Conservation (phyloP, 2,888 invertebrate genomes). For the Isotomurus palustris region DNA sequence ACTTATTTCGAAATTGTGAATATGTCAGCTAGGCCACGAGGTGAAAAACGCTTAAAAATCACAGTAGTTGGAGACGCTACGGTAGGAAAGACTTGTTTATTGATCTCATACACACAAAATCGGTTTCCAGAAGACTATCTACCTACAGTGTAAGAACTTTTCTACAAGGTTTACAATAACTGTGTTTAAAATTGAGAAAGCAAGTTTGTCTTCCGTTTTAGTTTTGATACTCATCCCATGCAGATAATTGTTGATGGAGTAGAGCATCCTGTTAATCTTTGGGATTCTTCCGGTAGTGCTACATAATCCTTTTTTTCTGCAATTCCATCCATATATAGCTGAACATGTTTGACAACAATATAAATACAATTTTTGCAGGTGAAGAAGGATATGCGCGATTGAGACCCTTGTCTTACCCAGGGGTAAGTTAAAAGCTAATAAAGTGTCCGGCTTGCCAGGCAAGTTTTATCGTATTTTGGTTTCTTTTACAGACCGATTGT, state of each 20-base stretch:
- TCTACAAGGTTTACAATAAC: not conserved
- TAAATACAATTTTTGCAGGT: too few species aligned
- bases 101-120: constrained; percentile 78
- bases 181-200: too few species aligned
- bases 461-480: not conserved
- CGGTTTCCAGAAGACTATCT: constrained; percentile 82
- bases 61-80: constrained; percentile 86
- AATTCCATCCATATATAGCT: too few species aligned
- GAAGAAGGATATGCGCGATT: constrained; percentile 87
- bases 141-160: constrained; percentile 69
- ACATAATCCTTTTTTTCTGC: too few species aligned
- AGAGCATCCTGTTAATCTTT: constrained; percentile 73
- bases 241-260: constrained; percentile 69
- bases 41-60: constrained; percentile 62
- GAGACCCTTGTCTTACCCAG: constrained; percentile 78
- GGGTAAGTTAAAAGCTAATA: constrained; percentile 57
- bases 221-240: constrained; percentile 82
- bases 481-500: constrained; percentile 66
- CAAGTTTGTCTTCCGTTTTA: constrained; percentile 51
- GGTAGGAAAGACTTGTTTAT: constrained; percentile 85
- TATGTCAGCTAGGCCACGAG: too few species aligned
- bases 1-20: too few species aligned
- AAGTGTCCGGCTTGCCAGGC: not conserved
- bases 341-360: constrained; percentile 47
- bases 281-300: constrained; percentile 80